phyloP scores from a whole-genome alignment of 2,888 invertebrate species.

The Epistrophe eligans region DNA sequence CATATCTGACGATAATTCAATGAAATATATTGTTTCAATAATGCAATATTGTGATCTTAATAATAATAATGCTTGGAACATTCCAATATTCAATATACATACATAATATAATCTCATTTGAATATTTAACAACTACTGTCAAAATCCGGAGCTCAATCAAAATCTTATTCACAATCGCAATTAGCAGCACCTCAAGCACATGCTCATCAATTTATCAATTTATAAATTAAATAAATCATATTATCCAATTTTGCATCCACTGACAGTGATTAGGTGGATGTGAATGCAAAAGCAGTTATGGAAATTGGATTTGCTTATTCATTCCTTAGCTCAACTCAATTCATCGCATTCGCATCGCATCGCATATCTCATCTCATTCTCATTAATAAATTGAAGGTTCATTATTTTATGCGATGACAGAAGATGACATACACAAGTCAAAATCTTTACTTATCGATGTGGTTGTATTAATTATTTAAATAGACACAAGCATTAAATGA shows the following conservation, averaged over 20 bases:
- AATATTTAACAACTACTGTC: slow-evolving; percentile 9
- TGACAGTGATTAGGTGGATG: slow-evolving; percentile 21
- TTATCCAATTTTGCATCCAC: slow-evolving; percentile 8
- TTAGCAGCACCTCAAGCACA: background rate
- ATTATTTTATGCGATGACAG: slow-evolving; percentile 8
- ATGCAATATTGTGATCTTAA: background rate
- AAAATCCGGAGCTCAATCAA: slow-evolving; percentile 9
- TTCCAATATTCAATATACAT: background rate
- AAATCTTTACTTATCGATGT: background rate
- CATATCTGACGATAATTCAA: background rate
- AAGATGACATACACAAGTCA: slow-evolving; percentile 22
- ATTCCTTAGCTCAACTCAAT: background rate
- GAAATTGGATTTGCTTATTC: slow-evolving; percentile 24
- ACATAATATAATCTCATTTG: background rate
- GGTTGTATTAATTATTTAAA: slow-evolving; percentile 30
- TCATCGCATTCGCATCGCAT: background rate
- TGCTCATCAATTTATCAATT: slow-evolving; percentile 4
- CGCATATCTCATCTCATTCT: slow-evolving; percentile 1
- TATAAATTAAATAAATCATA: slow-evolving; percentile 18
- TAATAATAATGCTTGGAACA: background rate
- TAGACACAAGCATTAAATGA: background rate
- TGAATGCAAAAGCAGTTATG: slow-evolving; percentile 30
- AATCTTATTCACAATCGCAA: slow-evolving; percentile 14
- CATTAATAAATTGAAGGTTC: slow-evolving; percentile 21
- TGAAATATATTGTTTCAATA: background rate